Conservation (phyloP, 2,113 vertebrate genomes). For the Tachysurus vachellii region DNA sequence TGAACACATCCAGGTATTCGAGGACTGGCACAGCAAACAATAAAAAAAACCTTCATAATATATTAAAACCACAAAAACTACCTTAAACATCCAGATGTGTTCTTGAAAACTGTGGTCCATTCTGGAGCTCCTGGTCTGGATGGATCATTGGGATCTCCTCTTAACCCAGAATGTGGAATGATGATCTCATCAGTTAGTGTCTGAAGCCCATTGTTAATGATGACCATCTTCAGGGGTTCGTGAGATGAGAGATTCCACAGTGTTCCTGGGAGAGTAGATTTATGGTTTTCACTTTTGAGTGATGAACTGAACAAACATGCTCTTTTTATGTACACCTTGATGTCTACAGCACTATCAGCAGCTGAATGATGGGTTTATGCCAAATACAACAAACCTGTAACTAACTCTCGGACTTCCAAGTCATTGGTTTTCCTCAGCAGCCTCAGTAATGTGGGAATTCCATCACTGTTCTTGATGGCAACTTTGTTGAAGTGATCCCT, state of each 20-base stretch:
- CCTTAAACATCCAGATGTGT: conserved; percentile 94
- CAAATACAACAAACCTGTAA: conserved; percentile 79
- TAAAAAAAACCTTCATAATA: background rate
- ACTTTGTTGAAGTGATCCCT: conserved; percentile 94
- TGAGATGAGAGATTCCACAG: conserved; percentile 97
- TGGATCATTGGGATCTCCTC: conserved; percentile 85
- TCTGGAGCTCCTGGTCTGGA: conserved; percentile 85
- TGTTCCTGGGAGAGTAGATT: conserved; percentile 61
- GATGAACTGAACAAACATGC: background rate
- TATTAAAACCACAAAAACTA: conserved; percentile 48
- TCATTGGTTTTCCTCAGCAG: conserved; percentile 86
- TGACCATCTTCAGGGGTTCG: conserved; percentile 93
- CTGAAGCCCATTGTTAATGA: conserved; percentile 93
- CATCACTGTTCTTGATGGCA: conserved; percentile 91
- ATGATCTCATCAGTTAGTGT: conserved; percentile 94
- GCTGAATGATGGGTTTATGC: background rate
- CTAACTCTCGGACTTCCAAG: conserved; percentile 91
- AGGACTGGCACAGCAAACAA: background rate
- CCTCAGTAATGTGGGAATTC: conserved; percentile 89
- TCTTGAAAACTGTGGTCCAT: conserved; percentile 96
- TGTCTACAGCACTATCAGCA: background rate
- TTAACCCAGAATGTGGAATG: conserved; percentile 93
- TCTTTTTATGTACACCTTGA: background rate
- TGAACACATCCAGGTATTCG: background rate
- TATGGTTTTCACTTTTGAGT: background rate